Conservation (phyloP, 2,797 vertebrate genomes). For the Catamblyrhynchus diadema region DNA sequence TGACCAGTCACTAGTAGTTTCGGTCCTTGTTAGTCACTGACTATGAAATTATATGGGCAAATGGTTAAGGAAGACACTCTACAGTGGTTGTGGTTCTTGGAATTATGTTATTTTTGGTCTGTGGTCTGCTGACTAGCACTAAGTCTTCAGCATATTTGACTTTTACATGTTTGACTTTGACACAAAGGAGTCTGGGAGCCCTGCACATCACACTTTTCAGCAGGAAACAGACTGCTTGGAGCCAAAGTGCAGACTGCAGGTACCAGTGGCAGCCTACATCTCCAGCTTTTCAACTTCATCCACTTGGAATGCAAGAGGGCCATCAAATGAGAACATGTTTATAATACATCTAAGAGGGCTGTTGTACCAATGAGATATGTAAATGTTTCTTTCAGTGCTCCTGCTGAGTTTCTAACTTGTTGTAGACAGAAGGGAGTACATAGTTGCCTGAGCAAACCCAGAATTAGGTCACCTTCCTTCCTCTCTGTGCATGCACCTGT, state of each 20-base stretch:
- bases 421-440: background rate
- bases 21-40: background rate
- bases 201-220: background rate
- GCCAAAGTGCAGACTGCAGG: background rate
- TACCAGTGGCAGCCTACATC: background rate
- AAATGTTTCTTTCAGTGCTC: background rate
- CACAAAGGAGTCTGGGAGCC: background rate
- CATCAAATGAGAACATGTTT: background rate
- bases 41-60: background rate
- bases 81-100: background rate
- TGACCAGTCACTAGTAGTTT: background rate
- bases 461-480: background rate
- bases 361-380: background rate
- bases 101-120: background rate
- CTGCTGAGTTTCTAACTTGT: background rate
- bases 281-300: background rate
- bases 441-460: background rate
- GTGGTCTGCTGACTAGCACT: background rate
- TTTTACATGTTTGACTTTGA: background rate
- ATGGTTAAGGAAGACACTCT: background rate
- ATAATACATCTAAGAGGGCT: background rate
- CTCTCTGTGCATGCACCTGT: slow-evolving; percentile 7
- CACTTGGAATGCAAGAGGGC: background rate
- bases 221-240: background rate
- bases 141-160: background rate